Conservation (phyloP, 2,113 vertebrate genomes). For the Bubalus kerabau region DNA sequence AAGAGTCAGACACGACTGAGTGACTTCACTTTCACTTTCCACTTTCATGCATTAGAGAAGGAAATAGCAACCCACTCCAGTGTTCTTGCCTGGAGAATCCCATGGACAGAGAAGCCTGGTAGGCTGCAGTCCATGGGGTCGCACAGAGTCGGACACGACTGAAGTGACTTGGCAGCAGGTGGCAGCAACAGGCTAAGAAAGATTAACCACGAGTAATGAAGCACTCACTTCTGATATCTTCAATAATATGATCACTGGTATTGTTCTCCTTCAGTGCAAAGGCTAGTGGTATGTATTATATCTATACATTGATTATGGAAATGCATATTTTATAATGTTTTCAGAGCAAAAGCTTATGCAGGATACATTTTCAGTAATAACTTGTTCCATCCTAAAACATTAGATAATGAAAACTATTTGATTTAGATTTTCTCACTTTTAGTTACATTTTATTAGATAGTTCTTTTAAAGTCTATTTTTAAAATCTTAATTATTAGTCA, state of each 20-base stretch:
- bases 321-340: background rate
- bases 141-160: no score
- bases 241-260: background rate
- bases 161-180: no score
- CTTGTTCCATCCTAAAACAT: background rate
- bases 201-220: background rate
- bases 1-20: no score
- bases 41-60: no score
- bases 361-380: background rate
- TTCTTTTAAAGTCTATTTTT: background rate
- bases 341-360: background rate
- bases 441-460: background rate
- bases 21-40: no score
- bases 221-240: background rate
- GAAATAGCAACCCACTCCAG: no score
- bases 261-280: background rate
- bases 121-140: no score
- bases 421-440: background rate
- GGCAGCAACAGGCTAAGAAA: background rate
- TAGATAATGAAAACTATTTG: background rate
- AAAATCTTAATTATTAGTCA: background rate
- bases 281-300: background rate
- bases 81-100: no score
- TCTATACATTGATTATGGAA: background rate
- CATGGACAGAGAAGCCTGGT: no score